Base-by-base conservation (phyloP, 2,888 invertebrate species). In the Meta bourneti region DNA sequence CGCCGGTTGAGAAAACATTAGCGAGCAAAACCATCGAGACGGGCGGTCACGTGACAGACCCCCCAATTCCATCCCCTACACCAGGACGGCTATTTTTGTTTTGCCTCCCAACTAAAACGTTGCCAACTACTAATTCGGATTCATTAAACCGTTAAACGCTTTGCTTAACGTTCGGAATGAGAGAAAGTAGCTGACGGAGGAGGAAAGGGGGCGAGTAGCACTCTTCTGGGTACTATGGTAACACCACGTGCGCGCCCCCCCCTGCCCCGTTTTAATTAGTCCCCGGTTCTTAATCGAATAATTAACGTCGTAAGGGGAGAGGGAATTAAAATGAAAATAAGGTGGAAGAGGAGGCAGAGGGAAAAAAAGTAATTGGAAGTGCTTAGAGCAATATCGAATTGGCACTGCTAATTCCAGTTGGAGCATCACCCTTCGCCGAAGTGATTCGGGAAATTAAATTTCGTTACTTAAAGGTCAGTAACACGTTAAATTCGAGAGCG, bases 121-220 rank as follows among this genome's bases (percentile, higher is more conserved):
- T 82, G 89, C 90, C 90, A 90, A 90, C 83, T 54, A 75, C 87
- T 87, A 87, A 91, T 91, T 91, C 87, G 87, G 71, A 91, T 86
- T 91, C 91, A 91, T 91, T 91, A 91, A 91, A 87, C 82, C 91
- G 87, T 86, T 87, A 91, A 91, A 86, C 78, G 87, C 87, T 91
- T 79, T 91, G 87, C 91, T 91, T 91, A 82, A 80, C 87, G 61
- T 90, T 69, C 74, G 80, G 79, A 79, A 80, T 85, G 49, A 69
- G 34, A 48, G 74, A 54, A 75, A 48, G 75, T 16, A 75, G 7
- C 19, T 13, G 49, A 72, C 70, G 72, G 51, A 71, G 71, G 54
- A n/a, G n/a, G n/a, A n/a, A n/a, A 34, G 49, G 51, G 72, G 80
- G 80, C 9, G 34, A 48, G 75, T 61, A 49, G 75, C 7, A 9